These are phyloP conservation scores for Rhagium mordax DNA, from an alignment of 2,888 invertebrate genomes.

Conservation along the genomic window DNA sequence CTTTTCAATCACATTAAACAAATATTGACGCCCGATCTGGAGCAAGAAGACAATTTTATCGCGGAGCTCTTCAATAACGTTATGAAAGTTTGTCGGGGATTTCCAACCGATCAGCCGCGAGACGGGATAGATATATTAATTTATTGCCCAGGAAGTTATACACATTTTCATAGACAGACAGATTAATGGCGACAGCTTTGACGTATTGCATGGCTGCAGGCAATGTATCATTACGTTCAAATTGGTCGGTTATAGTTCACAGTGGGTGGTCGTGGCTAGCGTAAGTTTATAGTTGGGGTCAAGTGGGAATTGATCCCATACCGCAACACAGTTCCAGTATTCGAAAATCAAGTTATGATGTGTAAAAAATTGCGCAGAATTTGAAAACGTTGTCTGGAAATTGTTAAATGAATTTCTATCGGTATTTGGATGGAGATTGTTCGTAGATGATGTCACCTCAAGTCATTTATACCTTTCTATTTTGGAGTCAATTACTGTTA, in stretches of 20 bases:
- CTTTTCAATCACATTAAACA: slow-evolving; percentile 21
- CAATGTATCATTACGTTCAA: background rate
- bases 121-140: background rate
- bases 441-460: too few relatives aligned
- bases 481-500: too few relatives aligned
- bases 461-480: too few relatives aligned
- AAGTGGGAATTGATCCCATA: too few relatives aligned
- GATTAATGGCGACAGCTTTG: slow-evolving; percentile 9
- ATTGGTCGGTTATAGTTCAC: background rate
- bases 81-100: slow-evolving; percentile 20
- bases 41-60: slow-evolving; percentile 1
- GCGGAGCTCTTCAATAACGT: background rate
- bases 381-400: too few relatives aligned
- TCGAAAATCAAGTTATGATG: too few relatives aligned
- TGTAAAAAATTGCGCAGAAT: too few relatives aligned
- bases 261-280: too few relatives aligned
- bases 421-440: too few relatives aligned
- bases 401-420: too few relatives aligned
- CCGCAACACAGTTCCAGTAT: too few relatives aligned
- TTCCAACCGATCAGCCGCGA: background rate
- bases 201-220: background rate
- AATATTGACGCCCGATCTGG: slow-evolving; percentile 14
- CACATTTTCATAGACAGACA: slow-evolving; percentile 7
- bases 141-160: background rate
- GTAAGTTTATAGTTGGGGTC: background rate